phyloP scores from a whole-genome alignment of 2,888 invertebrate species.

The Leucozona laternaria region DNA sequence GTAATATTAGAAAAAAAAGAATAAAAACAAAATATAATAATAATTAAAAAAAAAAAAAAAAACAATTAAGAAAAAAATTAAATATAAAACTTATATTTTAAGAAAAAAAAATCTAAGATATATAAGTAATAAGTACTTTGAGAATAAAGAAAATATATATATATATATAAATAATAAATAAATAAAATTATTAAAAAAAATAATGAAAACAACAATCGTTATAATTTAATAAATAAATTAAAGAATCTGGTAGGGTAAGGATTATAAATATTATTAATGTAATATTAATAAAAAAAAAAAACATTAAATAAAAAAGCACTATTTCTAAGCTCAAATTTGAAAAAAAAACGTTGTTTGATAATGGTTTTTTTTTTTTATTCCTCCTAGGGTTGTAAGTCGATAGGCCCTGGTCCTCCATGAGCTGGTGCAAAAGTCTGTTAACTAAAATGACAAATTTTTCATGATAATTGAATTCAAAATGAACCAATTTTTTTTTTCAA shows the following conservation, averaged over 20 bases:
- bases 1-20: constrained; percentile 66
- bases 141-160: constrained; percentile 67
- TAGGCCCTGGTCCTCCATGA: too few relatives aligned
- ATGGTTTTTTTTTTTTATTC: too few relatives aligned
- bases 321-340: constrained; percentile 75
- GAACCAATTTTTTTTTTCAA: too few relatives aligned
- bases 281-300: constrained; percentile 67
- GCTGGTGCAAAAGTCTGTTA: too few relatives aligned
- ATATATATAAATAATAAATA: constrained; percentile 66
- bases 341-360: constrained; percentile 48
- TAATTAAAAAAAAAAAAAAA: constrained; percentile 21
- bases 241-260: constrained; percentile 69
- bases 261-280: constrained; percentile 72
- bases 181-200: constrained; percentile 65
- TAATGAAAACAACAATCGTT: constrained; percentile 68
- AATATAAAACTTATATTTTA: constrained; percentile 69
- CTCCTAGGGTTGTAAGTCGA: too few relatives aligned
- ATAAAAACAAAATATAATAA: constrained; percentile 16
- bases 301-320: constrained; percentile 73
- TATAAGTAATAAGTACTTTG: constrained; percentile 70
- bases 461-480: too few relatives aligned
- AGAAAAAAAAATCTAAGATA: constrained; percentile 61
- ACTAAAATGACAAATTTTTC: too few relatives aligned
- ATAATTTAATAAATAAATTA: constrained; percentile 57
- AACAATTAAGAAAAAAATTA: constrained; percentile 20